phyloP scores from a whole-genome alignment of 2,113 vertebrate genomes.

The Sterrhoptilus dennistouni region DNA sequence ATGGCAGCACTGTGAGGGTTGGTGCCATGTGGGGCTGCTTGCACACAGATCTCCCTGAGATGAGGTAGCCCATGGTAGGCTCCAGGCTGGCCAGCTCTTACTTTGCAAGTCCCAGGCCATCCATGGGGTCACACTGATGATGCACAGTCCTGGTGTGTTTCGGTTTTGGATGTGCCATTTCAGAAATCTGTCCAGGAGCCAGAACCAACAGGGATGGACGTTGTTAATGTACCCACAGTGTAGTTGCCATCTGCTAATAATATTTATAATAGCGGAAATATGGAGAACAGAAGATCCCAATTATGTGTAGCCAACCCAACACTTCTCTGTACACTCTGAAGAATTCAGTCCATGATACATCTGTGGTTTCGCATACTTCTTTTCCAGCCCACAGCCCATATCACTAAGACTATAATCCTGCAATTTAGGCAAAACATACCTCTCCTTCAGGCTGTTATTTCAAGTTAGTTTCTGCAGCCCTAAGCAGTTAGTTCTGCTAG shows the following conservation, averaged over 20 bases:
- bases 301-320: background rate
- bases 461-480: background rate
- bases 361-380: background rate
- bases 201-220: background rate
- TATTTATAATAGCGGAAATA: background rate
- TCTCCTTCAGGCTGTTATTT: slow-evolving; percentile 5
- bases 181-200: background rate
- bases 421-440: slow-evolving; percentile 17
- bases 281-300: background rate
- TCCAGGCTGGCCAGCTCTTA: background rate
- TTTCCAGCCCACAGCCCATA: background rate
- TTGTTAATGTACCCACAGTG: background rate
- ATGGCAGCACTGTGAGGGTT: background rate
- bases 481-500: slow-evolving; percentile 6
- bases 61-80: fast-evolving
- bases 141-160: background rate
- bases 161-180: background rate
- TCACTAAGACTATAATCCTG: slow-evolving; percentile 1
- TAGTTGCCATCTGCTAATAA: slow-evolving; percentile 7
- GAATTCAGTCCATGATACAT: background rate
- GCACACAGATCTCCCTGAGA: background rate
- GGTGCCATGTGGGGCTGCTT: background rate
- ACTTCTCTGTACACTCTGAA: background rate
- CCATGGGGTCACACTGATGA: background rate
- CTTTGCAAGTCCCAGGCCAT: background rate